phyloP scores from a whole-genome alignment of 2,888 invertebrate species.

The Octonoba sinensis region DNA sequence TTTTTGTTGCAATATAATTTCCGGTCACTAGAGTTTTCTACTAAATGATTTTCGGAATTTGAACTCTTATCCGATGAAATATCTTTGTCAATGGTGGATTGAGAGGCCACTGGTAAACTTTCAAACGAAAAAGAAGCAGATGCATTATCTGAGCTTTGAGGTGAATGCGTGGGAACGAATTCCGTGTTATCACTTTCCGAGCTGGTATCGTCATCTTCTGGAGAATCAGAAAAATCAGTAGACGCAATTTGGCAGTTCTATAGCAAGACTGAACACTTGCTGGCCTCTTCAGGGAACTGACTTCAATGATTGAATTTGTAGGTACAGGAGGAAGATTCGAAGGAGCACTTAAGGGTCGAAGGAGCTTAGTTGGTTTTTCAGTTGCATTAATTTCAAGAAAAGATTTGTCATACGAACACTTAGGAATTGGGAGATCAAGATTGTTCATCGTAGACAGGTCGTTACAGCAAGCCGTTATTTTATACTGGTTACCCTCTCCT shows the following conservation, averaged over 20 bases:
- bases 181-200: slow-evolving; percentile 47
- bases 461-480: neutral
- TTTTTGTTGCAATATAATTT: too few species aligned
- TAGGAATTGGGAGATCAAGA: too few species aligned
- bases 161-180: slow-evolving; percentile 17
- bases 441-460: neutral
- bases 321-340: slow-evolving; percentile 34
- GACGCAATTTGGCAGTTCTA: slow-evolving; percentile 44
- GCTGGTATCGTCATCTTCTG: slow-evolving; percentile 40
- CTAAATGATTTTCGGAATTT: slow-evolving; percentile 15
- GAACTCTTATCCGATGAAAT: slow-evolving; percentile 9
- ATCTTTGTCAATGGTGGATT: slow-evolving; percentile 26
- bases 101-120: slow-evolving; percentile 22
- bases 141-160: slow-evolving; percentile 23
- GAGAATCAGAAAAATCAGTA: slow-evolving; percentile 48
- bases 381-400: neutral
- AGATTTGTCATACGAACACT: slow-evolving; percentile 2
- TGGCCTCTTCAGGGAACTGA: slow-evolving; percentile 48
- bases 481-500: slow-evolving; percentile 9
- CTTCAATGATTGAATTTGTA: slow-evolving; percentile 23
- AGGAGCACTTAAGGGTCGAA: slow-evolving; percentile 55
- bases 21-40: neutral
- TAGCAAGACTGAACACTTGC: slow-evolving; percentile 54
- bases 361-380: neutral
- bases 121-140: slow-evolving; percentile 19